Evolutionary conservation across 2,888 invertebrate species (phyloP), one percentile per base, ranked within the genome.

Genomic region (Marasmarcha lunaedactyla): DNA sequence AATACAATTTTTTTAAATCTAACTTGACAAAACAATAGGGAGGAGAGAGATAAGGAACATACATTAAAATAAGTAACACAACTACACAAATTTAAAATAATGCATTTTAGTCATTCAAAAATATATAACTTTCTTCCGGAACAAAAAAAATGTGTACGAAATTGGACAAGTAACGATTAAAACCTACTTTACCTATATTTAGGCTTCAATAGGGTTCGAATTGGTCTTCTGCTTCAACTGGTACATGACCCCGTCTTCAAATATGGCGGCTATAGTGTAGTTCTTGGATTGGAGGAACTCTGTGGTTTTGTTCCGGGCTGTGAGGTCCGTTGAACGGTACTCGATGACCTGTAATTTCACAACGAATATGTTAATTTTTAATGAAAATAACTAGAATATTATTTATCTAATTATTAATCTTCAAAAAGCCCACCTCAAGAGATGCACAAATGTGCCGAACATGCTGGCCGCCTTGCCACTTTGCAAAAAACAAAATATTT

Each of bases 181-280:
- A n/a, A n/a, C n/a, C n/a, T n/a, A n/a, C n/a, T n/a, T n/a, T n/a
- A n/a, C n/a, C n/a, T n/a, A 20, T 20, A 20, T 7, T 20, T 20
- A 20, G 20, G 3, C 7, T 7, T 20, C 20, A 7, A 20, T 20
- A 7, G 20, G 20, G 7, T 5, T 20, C 20, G 20, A 20, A 20
- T 27, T 30, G 38, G 12, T 11, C 10, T 14, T 5, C 25, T 47
- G 44, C 1, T 47, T 49, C 20, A 71, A 66, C 1, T 63, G 53
- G 46, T 64, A 81, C 63, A 83, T 64, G 40, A 74, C 44, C 35
- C 69, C 64, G 10, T 67, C 62, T 0, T 54, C 50, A 51, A 66
- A 72, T 1, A 49, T 42, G 0, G 71, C 77, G 0, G 74, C 74
- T 0, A 78, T 55, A 0, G 69, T 65, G 59, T 83, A 83, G 60